Conservation (phyloP, 2,888 invertebrate species). For the Rhyacophila evoluta region DNA sequence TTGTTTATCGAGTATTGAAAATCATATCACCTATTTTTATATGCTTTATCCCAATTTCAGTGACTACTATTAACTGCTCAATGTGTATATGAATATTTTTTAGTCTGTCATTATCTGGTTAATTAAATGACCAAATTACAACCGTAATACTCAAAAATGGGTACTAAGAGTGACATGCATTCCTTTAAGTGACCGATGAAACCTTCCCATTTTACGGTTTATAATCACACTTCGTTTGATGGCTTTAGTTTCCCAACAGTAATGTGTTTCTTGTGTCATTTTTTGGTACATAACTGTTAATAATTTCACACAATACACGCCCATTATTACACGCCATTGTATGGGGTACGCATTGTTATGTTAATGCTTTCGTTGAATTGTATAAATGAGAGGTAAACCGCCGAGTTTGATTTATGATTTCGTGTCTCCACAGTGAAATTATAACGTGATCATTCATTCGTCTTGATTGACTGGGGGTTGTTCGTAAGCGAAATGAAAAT, state of each 20-base stretch:
- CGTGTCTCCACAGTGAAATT: background rate
- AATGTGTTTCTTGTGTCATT: background rate
- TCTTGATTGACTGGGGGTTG: background rate
- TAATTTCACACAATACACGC: background rate
- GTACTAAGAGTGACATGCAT: no score
- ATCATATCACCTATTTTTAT: no score
- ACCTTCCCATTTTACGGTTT: no score
- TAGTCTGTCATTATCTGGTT: background rate
- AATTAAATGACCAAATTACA: background rate
- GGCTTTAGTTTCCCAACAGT: background rate
- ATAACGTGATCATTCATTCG: conserved; percentile 4
- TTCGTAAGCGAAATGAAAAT: background rate
- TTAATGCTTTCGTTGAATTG: conserved; percentile 38
- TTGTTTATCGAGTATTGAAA: no score
- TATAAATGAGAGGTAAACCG: conserved; percentile 57
- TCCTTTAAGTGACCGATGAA: no score
- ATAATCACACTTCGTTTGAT: background rate
- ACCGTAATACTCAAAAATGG: no score
- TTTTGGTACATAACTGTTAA: background rate
- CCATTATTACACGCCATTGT: conserved; percentile 28
- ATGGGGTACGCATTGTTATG: conserved; percentile 35
- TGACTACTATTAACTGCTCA: no score
- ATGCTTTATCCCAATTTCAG: no score
- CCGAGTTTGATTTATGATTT: conserved; percentile 33
- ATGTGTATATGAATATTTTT: no score